These are phyloP conservation scores for Pomacea canaliculata DNA, from an alignment of 2,888 invertebrate species.

Conservation along the genomic window DNA sequence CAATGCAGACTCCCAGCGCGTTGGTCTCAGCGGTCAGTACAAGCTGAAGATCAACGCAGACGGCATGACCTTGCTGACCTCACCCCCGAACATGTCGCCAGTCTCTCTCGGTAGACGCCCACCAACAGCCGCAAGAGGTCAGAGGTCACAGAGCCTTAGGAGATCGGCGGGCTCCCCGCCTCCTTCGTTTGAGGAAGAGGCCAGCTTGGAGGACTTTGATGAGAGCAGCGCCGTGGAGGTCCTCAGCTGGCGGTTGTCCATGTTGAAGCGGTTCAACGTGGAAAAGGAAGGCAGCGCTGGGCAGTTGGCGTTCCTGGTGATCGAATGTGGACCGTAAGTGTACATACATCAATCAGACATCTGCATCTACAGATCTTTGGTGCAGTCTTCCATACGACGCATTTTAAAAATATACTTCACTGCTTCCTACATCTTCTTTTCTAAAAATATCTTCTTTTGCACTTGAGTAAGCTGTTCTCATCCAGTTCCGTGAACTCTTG, in stretches of 20 bases:
- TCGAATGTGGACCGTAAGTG: slow-evolving; percentile 59
- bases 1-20: slow-evolving; percentile 43
- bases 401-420: no score
- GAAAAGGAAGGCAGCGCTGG: slow-evolving; percentile 39
- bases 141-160: background rate
- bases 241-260: slow-evolving; percentile 50
- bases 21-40: slow-evolving; percentile 42
- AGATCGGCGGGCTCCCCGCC: background rate
- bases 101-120: background rate
- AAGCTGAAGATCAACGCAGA: slow-evolving; percentile 44
- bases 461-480: no score
- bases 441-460: no score
- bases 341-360: no score
- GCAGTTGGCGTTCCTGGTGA: slow-evolving; percentile 39
- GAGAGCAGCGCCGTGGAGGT: slow-evolving; percentile 31
- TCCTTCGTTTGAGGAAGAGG: background rate
- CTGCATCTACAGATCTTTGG: no score
- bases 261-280: slow-evolving; percentile 50
- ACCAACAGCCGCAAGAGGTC: no score
- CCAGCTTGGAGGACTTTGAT: background rate
- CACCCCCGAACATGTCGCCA: background rate
- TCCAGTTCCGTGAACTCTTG: no score
- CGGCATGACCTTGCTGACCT: slow-evolving; percentile 40
- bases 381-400: no score
- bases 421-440: no score